Conservation (phyloP, 1,140 invertebrate genomes). For the Eumaeus atala region DNA sequence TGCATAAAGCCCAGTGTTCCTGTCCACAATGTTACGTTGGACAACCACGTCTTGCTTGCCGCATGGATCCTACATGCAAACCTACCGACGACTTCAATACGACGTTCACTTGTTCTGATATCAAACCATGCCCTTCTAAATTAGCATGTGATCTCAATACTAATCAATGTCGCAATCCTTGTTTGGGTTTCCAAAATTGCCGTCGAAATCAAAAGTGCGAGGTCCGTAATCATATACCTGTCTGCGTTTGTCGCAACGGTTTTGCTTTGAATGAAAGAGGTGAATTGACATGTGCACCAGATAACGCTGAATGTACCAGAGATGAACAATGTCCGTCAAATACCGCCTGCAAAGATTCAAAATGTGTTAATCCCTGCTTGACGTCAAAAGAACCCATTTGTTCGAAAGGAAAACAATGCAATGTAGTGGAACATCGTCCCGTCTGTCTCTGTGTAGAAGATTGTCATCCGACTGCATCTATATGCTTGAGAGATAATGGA, state of each 20-base stretch:
- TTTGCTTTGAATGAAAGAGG: constrained; percentile 89
- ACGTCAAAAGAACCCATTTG: constrained; percentile 78
- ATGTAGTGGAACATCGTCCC: constrained; percentile 88
- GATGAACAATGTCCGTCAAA: constrained; percentile 91
- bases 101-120: constrained; percentile 77
- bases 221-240: constrained; percentile 87
- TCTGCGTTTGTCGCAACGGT: constrained; percentile 91
- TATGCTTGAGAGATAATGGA: constrained; percentile 90
- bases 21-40: constrained; percentile 92
- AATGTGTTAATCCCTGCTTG: constrained; percentile 90
- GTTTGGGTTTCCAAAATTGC: constrained; percentile 79
- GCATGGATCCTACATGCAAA: constrained; percentile 83
- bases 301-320: constrained; percentile 83
- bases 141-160: constrained; percentile 81
- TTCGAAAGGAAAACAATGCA: constrained; percentile 86
- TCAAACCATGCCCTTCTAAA: constrained; percentile 84
- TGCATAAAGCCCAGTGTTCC: constrained; percentile 88
- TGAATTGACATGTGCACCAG: constrained; percentile 87
- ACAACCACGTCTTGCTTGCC: constrained; percentile 83
- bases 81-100: constrained; percentile 56
- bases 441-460: constrained; percentile 90
- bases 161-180: constrained; percentile 87
- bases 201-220: constrained; percentile 89
- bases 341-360: constrained; percentile 85
- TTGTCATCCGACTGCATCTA: constrained; percentile 88